Evolutionary conservation across 2,113 vertebrate species (phyloP), one percentile per base, ranked within the genome.

Genomic region (Tenebrosternarchus preto): DNA sequence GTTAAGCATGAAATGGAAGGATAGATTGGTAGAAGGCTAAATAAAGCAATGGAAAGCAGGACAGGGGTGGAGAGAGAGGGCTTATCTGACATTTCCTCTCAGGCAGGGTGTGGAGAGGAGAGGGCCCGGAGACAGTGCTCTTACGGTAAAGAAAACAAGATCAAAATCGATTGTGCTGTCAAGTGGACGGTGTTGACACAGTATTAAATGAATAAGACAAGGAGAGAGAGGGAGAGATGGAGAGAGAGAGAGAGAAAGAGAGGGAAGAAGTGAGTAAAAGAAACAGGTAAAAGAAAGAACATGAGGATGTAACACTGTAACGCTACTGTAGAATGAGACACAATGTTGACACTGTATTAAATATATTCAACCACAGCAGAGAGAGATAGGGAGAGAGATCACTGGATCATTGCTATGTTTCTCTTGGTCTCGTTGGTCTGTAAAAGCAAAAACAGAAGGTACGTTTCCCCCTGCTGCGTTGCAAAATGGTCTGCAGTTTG

Each of bases 101-200:
- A 53, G 69, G 74, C 77, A 73, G 73, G 80, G 68, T 70, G 77
- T 77, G 72, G 56, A 50, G 76, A 61, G 76, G 66, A 80, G 74
- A 79, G 59, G 63, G 53, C 43, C 74, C 75, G 46, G 60, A 80
- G 81, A 73, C 68, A 80, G 69, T 72, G 78, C 82, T 81, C 76
- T 86, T 86, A 88, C 78, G 77, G 83, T 85, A 86, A 81, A 78
- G 80, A 85, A 86, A 86, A 86, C 83, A 84, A 86, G 85, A 88
- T 86, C 86, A 85, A 69, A 85, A 88, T 88, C 82, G 85, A 86
- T 85, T 76, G 69, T 12, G 50, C 83, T 83, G 83, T 85, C 87
- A 85, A 84, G 77, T 82, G 85, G 83, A 85, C 72, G 53, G 81
- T 85, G 82, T 84, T 83, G 85, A 86, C 85, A 86, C 39, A 73